Percentiles rank a stretch among this genome's conserved stretches.
phyloP scores from a whole-genome alignment of 1,140 invertebrate genomes.

The Bombus huntii region DNA sequence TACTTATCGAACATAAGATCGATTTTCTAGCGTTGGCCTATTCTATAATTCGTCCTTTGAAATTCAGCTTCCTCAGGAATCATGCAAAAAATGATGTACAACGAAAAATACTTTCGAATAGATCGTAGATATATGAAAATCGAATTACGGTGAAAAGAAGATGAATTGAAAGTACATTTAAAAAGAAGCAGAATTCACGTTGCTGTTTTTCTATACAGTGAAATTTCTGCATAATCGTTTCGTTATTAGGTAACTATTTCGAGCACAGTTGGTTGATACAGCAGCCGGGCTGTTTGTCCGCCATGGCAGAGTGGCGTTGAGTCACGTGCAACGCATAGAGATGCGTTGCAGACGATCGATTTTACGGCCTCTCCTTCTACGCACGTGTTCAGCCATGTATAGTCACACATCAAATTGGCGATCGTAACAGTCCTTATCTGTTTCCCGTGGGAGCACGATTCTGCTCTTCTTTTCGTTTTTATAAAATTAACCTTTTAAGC shows the following conservation, averaged over 20 bases:
- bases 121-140: too few relatives aligned
- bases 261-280: slow-evolving; percentile 6
- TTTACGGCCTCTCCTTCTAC: slow-evolving; percentile 55
- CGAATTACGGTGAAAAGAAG: too few relatives aligned
- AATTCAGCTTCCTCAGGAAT: too few relatives aligned
- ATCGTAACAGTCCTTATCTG: slow-evolving; percentile 23
- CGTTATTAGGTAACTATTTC: background rate
- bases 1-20: too few relatives aligned
- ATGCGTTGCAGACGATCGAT: slow-evolving; percentile 68
- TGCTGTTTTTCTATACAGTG: background rate
- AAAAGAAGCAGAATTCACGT: background rate
- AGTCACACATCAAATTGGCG: slow-evolving; percentile 22
- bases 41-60: too few relatives aligned
- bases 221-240: background rate
- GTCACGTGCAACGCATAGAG: slow-evolving; percentile 66
- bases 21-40: too few relatives aligned
- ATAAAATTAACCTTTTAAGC: background rate
- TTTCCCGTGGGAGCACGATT: background rate
- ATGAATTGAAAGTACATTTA: too few relatives aligned
- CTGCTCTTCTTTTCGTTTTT: background rate
- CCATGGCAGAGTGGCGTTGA: slow-evolving; percentile 58
- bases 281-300: slow-evolving; percentile 47
- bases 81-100: too few relatives aligned
- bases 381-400: slow-evolving; percentile 56
- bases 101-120: too few relatives aligned